Evolutionary conservation across 2,797 vertebrate species (phyloP).

Genomic region (Paguma larvata): DNA sequence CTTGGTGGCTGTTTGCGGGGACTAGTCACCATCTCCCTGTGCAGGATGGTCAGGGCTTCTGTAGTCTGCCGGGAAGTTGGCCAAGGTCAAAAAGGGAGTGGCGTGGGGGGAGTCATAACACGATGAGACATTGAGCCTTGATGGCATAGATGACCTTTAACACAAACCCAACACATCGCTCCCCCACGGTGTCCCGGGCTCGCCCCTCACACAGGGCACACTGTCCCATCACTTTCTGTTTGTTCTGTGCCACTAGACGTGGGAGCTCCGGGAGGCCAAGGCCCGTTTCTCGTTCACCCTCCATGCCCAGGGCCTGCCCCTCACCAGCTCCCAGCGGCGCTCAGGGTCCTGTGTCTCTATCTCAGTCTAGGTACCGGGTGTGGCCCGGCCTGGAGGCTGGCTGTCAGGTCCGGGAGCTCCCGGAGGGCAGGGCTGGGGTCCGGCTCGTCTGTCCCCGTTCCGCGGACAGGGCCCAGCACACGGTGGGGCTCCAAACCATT

Average conservation of each 20-base stretch:
- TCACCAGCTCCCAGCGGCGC: fast-evolving
- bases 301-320: fast-evolving
- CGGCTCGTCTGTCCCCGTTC: background rate
- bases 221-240: background rate
- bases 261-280: too few species aligned
- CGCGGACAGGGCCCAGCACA: background rate
- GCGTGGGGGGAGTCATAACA: background rate
- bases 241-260: background rate
- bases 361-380: background rate
- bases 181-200: background rate
- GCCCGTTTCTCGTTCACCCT: background rate
- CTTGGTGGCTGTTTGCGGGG: background rate
- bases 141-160: background rate
- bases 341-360: fast-evolving
- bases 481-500: background rate
- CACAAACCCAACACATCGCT: background rate
- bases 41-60: background rate
- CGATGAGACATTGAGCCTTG: background rate
- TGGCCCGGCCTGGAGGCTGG: background rate
- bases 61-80: background rate
- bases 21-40: background rate
- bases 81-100: background rate
- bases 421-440: background rate
- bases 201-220: background rate
- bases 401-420: background rate